Evolutionary conservation across 2,888 invertebrate species (phyloP).

Genomic region (Drosophila barbarae): DNA sequence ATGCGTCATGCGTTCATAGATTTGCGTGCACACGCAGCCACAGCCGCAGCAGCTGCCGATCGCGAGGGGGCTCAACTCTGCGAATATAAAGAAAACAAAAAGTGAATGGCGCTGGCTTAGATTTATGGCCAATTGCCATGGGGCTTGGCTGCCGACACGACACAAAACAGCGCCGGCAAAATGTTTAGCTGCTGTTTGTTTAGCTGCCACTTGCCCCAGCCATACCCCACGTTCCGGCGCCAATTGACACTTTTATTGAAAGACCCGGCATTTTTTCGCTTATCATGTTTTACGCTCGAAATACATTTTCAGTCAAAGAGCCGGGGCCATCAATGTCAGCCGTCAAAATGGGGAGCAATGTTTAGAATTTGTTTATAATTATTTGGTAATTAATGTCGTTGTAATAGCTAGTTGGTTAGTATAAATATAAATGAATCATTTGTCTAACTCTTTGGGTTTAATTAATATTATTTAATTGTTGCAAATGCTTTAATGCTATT

Average conservation of each 20-base stretch:
- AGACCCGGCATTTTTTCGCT: slow-evolving; percentile 28
- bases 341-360: background rate
- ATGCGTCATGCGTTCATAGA: slow-evolving; percentile 63
- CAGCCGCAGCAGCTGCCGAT: slow-evolving; percentile 25
- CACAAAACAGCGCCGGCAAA: slow-evolving; percentile 64
- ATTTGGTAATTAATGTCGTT: background rate
- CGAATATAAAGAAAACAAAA: slow-evolving; percentile 42
- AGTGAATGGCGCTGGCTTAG: slow-evolving; percentile 68
- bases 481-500: too few species aligned
- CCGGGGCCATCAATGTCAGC: slow-evolving; percentile 8
- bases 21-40: slow-evolving; percentile 45
- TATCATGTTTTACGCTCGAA: slow-evolving; percentile 33
- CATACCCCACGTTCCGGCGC: slow-evolving; percentile 11
- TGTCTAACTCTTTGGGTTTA: too few species aligned
- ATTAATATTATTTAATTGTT: too few species aligned
- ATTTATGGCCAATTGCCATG: slow-evolving; percentile 73
- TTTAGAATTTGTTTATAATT: background rate
- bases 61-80: slow-evolving; percentile 11
- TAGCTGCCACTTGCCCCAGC: slow-evolving; percentile 12
- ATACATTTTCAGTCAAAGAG: slow-evolving; percentile 15
- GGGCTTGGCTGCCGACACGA: slow-evolving; percentile 75
- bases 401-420: background rate
- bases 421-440: too few species aligned
- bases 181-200: slow-evolving; percentile 45
- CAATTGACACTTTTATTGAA: slow-evolving; percentile 43